Base-by-base conservation (phyloP, 2,797 vertebrate genomes). In the Syngnathus rostellatus region DNA sequence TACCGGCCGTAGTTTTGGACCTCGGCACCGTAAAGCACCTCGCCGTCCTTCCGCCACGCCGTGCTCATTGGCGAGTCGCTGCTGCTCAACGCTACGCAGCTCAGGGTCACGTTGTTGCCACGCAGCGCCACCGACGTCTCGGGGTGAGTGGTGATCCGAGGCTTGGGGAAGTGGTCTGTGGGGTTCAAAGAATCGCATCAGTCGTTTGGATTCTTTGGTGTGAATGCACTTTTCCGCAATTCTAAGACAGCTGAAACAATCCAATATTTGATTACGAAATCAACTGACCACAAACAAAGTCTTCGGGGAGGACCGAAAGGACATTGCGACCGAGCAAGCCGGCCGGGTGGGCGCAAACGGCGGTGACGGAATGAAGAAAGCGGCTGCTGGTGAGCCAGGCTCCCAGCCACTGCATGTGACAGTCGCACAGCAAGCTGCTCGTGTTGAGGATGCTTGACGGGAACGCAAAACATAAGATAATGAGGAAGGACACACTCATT, bases 91-190 rank as follows among this genome's bases (percentile, higher is more conserved):
- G 96, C 97, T 0, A 96, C 90, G 79, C 97, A 99, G 58, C 93
- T 90, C 58, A 99, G 93, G 74, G 91, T 98, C 84, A 98, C 91
- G 75, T 99, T 98, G 84, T 93, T 93, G 59, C 93, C 94, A 77
- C 93, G 93, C 82, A 99, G 88, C 3, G 93, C 95, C 39, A 94
- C 92, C 39, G 93, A 92, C 0, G 94, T 97, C 88, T 98, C 95
- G n/a, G 97, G 97, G 76, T 98, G 97, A 57, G 93, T 88, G 0
- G 93, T 94, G 87, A 99, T 99, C 79, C 89, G 94, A 19, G 97
- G 97, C 81, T 98, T 99, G 65, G 97, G 96, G 85, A 98, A 97
- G 88, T 98, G 95, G 80, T 98, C 97, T 99, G 90, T 70, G n/a
- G 11, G 11, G 37, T 37, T 19, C 7, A 58, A 38, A 38, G 16